A percentile compares a stretch with the other conserved stretches of the same genome.
These are phyloP conservation scores for Caenorhabditis wallacei DNA, from an alignment of 2,888 invertebrate species.

Conservation along the genomic window DNA sequence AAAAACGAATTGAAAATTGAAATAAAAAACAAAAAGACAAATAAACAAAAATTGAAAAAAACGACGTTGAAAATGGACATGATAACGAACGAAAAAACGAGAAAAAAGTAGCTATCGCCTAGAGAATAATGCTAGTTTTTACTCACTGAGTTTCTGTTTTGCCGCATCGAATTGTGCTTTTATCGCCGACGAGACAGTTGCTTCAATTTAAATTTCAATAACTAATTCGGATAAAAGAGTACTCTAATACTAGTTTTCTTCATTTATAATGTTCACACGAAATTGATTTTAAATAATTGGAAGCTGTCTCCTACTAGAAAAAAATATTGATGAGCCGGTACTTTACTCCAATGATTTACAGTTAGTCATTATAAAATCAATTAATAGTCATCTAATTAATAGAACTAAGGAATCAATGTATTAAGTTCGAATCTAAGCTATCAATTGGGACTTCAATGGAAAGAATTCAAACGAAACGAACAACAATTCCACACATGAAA, in stretches of 20 bases:
- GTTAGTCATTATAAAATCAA: too few relatives aligned
- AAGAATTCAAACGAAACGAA: conserved; percentile 3
- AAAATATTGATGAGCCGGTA: too few relatives aligned
- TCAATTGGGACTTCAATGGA: not conserved
- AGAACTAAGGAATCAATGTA: too few relatives aligned
- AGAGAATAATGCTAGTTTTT: too few relatives aligned
- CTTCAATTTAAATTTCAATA: conserved; percentile 35
- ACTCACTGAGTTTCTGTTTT: conserved; percentile 48
- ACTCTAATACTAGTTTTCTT: not conserved
- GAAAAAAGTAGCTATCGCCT: conserved; percentile 8
- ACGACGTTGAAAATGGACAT: conserved; percentile 36
- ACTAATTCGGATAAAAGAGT: not conserved
- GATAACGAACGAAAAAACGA: conserved; percentile 9
- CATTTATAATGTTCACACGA: conserved; percentile 8
- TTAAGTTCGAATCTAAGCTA: conserved; percentile 1
- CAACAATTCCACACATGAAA: not conserved
- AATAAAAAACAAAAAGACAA: conserved; percentile 9
- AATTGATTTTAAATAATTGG: not conserved
- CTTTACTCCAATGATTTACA: too few relatives aligned
- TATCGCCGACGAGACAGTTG: conserved; percentile 52
- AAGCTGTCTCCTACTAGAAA: too few relatives aligned
- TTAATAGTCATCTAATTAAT: too few relatives aligned
- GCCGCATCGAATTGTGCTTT: conserved; percentile 58
- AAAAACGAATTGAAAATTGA: conserved; percentile 10
- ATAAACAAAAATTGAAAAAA: conserved; percentile 4